Percentiles rank a stretch among this genome's conserved stretches.
phyloP scores from a whole-genome alignment of 1,140 invertebrate species.

The Probaryconus sp. region DNA sequence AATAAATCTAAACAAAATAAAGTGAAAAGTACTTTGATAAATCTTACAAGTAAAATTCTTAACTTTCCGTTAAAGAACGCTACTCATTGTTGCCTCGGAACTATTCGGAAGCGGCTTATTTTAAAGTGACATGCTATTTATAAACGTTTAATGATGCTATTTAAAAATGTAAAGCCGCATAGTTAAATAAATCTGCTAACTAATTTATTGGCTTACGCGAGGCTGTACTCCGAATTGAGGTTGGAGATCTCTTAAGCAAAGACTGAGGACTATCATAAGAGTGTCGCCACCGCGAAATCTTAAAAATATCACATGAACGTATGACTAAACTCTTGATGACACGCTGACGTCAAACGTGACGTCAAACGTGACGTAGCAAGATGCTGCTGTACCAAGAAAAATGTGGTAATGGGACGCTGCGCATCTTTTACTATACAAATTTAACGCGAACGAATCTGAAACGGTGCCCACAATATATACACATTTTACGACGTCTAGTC shows the following conservation, averaged over 20 bases:
- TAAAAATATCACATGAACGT: conserved; percentile 44
- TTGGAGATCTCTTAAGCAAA: conserved; percentile 29
- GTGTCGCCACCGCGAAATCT: conserved; percentile 23
- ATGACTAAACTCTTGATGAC: conserved; percentile 47
- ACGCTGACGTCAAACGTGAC: conserved; percentile 48
- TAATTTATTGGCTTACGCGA: conserved; percentile 51
- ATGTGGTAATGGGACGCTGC: neutral
- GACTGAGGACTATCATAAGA: conserved; percentile 31
- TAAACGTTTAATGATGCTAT: conserved; percentile 48
- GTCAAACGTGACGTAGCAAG: conserved; percentile 41
- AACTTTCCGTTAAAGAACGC: too few species aligned
- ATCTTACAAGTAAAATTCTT: too few species aligned
- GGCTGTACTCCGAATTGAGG: conserved; percentile 38
- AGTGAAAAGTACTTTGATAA: too few species aligned
- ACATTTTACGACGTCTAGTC: too few species aligned
- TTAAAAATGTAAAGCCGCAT: conserved; percentile 43
- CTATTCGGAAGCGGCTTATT: conserved; percentile 33
- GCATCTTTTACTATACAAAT: neutral
- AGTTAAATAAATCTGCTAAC: conserved; percentile 52
- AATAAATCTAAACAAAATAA: too few species aligned
- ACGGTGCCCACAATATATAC: too few species aligned
- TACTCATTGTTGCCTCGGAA: conserved; percentile 22
- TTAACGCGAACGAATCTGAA: neutral
- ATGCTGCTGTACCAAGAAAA: conserved; percentile 27
- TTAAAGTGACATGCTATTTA: conserved; percentile 35